Percentiles rank a stretch among this genome's conserved stretches.
Evolutionary conservation across 2,113 vertebrate species (phyloP).

Genomic region (Poeciliopsis prolifica): DNA sequence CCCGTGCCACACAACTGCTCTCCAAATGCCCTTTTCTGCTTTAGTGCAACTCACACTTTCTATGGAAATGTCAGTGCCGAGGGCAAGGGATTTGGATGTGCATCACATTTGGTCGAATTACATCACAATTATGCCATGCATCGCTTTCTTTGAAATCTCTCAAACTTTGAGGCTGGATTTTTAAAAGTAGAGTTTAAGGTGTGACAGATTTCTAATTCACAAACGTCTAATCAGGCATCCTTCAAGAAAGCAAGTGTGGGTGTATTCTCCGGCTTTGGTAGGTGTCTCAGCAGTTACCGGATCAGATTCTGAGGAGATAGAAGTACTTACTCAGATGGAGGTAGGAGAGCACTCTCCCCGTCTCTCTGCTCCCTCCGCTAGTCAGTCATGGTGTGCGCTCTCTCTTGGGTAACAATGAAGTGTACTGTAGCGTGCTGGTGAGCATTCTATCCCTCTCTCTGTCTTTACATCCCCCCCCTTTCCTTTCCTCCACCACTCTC

Average conservation of each 20-base stretch:
- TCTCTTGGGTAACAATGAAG: constrained; percentile 78
- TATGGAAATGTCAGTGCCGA: constrained; percentile 35
- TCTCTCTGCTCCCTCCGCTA: constrained; percentile 67
- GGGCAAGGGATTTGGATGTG: constrained; percentile 10
- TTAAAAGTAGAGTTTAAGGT: not conserved
- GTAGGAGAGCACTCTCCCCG: constrained; percentile 73
- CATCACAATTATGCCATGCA: not conserved
- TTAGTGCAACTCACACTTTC: constrained; percentile 41
- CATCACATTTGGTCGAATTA: constrained; percentile 22
- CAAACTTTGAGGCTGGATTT: constrained; percentile 52
- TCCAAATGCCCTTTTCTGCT: constrained; percentile 62
- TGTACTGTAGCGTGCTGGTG: constrained; percentile 75
- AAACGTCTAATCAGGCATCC: not conserved
- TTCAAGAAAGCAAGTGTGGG: constrained; percentile 2
- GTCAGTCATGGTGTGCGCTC: constrained; percentile 77
- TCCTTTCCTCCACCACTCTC: constrained; percentile 66
- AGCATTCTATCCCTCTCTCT: constrained; percentile 68
- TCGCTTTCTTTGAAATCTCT: constrained; percentile 20
- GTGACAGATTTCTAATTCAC: not conserved
- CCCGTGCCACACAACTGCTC: constrained; percentile 51
- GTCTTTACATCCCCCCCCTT: constrained; percentile 48
- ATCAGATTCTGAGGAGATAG: constrained; percentile 40
- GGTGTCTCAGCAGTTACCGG: constrained; percentile 17
- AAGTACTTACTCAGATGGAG: constrained; percentile 81
- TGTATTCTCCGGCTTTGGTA: not conserved